A percentile compares a stretch with the other conserved stretches of the same genome.
These are phyloP conservation scores for Scyliorhinus canicula DNA, from an alignment of 2,797 vertebrate species.

Conservation along the genomic window DNA sequence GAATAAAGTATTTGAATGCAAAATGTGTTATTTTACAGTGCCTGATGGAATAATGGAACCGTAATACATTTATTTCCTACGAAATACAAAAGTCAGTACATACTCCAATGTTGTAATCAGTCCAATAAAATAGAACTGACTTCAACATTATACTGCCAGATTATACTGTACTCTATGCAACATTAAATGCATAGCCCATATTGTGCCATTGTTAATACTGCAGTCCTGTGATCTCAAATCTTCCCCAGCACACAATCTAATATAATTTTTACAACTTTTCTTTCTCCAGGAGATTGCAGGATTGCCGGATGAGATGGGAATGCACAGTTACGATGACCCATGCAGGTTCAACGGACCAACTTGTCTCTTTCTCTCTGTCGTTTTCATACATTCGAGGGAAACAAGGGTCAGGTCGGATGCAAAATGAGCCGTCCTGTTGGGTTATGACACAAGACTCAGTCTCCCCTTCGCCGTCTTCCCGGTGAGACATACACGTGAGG, in stretches of 20 bases:
- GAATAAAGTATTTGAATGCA: neutral
- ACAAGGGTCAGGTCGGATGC: neutral
- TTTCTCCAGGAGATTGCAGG: neutral
- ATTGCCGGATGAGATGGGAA: neutral
- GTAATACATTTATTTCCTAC: neutral
- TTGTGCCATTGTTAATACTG: neutral
- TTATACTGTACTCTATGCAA: neutral
- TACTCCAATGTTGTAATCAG: neutral
- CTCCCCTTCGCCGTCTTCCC: neutral
- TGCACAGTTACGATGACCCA: neutral
- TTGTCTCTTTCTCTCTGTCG: too few relatives aligned
- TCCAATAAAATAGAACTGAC: neutral
- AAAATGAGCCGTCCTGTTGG: neutral
- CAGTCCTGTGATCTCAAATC: neutral
- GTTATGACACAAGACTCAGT: neutral
- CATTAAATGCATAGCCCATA: neutral
- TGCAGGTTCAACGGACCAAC: neutral
- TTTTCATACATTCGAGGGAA: neutral
- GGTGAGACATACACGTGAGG: neutral
- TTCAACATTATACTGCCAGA: neutral
- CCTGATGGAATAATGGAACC: neutral
- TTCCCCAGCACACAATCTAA: neutral
- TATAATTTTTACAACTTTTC: neutral
- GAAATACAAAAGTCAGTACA: neutral
- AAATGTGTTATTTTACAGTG: neutral